Percentiles rank a stretch among this genome's conserved stretches.
phyloP scores from a whole-genome alignment of 2,797 vertebrate genomes.

The Pangasius mekongensis region DNA sequence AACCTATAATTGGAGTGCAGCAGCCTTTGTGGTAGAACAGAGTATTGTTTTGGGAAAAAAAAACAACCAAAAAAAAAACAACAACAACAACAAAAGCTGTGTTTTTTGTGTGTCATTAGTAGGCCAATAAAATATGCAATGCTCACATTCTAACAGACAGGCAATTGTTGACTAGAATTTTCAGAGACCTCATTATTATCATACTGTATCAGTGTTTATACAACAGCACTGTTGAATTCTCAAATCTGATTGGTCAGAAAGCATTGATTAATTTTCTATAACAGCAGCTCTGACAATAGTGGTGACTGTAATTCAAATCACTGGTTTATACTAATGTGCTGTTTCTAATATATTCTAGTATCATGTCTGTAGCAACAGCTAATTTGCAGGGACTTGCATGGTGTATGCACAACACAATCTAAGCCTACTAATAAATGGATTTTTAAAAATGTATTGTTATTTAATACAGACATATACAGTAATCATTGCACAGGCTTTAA shows the following conservation, averaged over 20 bases:
- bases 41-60: conserved; percentile 15
- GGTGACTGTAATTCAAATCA: neutral
- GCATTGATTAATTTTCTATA: neutral
- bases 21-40: conserved; percentile 3
- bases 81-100: too few relatives aligned
- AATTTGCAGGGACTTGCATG: neutral
- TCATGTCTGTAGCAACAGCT: neutral
- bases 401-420: neutral
- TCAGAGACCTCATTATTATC: neutral
- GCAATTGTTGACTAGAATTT: neutral
- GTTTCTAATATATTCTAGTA: neutral
- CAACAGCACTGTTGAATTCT: neutral
- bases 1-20: conserved; percentile 41
- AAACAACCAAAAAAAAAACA: neutral
- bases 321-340: neutral
- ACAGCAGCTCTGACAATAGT: neutral
- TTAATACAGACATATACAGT: too few relatives aligned
- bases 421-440: neutral
- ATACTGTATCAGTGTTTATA: neutral
- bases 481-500: too few relatives aligned
- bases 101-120: conserved; percentile 14
- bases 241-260: neutral
- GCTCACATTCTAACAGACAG: neutral
- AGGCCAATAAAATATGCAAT: conserved; percentile 6
- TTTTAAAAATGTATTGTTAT: neutral